Conservation (phyloP, 2,113 vertebrate species). For the Puntigrus tetrazona region DNA sequence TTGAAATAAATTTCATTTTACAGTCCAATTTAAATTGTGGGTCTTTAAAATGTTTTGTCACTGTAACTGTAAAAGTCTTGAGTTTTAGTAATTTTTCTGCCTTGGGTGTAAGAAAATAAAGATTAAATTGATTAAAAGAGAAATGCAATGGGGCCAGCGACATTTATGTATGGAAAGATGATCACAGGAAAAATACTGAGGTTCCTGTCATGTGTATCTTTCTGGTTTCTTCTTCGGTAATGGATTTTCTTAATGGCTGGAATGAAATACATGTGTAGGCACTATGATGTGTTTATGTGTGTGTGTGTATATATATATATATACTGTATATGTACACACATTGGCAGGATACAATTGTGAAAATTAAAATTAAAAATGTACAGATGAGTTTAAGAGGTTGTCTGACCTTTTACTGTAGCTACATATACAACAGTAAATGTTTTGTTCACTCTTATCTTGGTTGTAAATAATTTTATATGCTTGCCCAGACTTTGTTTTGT, state of each 20-base stretch:
- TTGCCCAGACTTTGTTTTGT: constrained; percentile 64
- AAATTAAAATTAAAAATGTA: constrained; percentile 87
- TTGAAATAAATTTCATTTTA: constrained; percentile 81
- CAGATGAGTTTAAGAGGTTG: constrained; percentile 82
- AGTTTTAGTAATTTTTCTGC: constrained; percentile 98
- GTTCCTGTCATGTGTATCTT: constrained; percentile 91
- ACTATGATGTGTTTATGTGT: constrained; percentile 94
- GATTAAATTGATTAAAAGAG: constrained; percentile 64
- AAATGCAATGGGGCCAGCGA: constrained; percentile 68
- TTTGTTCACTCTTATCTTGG: constrained; percentile 82
- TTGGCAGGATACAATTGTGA: constrained; percentile 90
- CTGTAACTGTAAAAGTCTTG: constrained; percentile 98
- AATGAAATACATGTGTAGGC: constrained; percentile 91
- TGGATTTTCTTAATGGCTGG: constrained; percentile 91
- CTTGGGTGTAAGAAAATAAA: constrained; percentile 92
- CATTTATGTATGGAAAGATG: constrained; percentile 79
- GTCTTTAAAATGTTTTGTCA: constrained; percentile 97
- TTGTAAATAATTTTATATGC: constrained; percentile 89
- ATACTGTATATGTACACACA: constrained; percentile 75
- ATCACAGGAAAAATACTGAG: constrained; percentile 75
- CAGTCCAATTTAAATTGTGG: constrained; percentile 97
- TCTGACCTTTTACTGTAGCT: constrained; percentile 81
- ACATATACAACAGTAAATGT: constrained; percentile 76
- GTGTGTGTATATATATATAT: constrained; percentile 89
- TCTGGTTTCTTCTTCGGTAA: constrained; percentile 86